Conservation (phyloP, 1,140 invertebrate species). For the Zaprionus camerounensis region DNA sequence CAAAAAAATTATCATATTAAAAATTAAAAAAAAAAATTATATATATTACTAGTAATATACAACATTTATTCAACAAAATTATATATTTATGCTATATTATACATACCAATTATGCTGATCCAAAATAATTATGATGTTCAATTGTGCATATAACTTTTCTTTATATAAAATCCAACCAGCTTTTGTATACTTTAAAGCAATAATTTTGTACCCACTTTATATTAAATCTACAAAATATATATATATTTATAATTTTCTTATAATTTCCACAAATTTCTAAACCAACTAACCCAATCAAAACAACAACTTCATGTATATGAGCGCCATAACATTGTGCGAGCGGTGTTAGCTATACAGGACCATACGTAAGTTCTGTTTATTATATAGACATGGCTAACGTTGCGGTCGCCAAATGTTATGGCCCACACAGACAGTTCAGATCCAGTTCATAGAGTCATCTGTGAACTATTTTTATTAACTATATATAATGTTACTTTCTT, state of each 20-base stretch:
- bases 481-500: conserved; percentile 74
- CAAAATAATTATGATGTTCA: conserved; percentile 46
- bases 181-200: conserved; percentile 73
- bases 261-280: conserved; percentile 59
- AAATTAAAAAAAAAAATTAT: conserved; percentile 43
- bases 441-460: conserved; percentile 27
- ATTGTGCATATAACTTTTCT: conserved; percentile 59
- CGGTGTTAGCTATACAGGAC: conserved; percentile 9
- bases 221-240: conserved; percentile 55
- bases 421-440: conserved; percentile 12
- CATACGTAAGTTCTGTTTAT: conserved; percentile 5
- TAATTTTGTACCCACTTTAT: conserved; percentile 73
- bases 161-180: conserved; percentile 56
- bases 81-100: conserved; percentile 68
- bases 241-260: conserved; percentile 63
- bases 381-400: not conserved
- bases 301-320: conserved; percentile 14
- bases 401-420: conserved; percentile 31
- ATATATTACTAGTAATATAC: conserved; percentile 55
- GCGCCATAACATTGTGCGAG: conserved; percentile 24
- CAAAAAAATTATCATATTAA: conserved; percentile 26
- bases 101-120: conserved; percentile 57
- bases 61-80: conserved; percentile 51
- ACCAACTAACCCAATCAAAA: conserved; percentile 55
- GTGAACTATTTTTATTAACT: conserved; percentile 44